Percentiles rank a stretch among this genome's conserved stretches.
phyloP scores from a whole-genome alignment of 1,140 invertebrate genomes.

The Brachionus asplanchnoidis region DNA sequence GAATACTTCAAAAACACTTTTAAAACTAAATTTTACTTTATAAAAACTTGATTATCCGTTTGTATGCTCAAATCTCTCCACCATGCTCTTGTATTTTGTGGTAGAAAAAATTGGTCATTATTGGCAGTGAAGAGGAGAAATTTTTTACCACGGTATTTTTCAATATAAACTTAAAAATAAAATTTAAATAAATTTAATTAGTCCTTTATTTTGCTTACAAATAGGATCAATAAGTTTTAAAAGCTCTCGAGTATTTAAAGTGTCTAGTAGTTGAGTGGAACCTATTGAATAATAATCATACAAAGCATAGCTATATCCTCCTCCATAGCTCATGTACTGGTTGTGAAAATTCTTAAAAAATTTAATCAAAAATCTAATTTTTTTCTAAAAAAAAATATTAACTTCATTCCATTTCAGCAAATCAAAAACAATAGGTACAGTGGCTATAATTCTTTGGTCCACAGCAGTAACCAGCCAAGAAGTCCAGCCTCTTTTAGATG shows the following conservation, averaged over 20 bases:
- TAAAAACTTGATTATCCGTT: background rate
- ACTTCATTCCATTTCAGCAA: slow-evolving; percentile 17
- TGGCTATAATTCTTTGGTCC: slow-evolving; percentile 18
- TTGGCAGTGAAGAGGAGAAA: background rate
- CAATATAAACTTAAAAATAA: background rate
- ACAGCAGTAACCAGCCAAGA: slow-evolving; percentile 35
- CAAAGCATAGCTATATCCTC: background rate
- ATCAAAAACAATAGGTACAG: slow-evolving; percentile 32
- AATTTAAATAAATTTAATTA: background rate
- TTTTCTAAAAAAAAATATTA: background rate
- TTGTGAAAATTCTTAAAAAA: background rate
- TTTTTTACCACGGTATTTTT: background rate
- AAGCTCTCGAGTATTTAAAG: background rate
- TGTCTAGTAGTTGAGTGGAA: background rate
- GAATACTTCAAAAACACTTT: too few species aligned
- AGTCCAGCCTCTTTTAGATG: slow-evolving; percentile 47
- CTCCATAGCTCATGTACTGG: background rate
- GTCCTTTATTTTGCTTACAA: background rate
- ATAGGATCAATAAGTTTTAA: background rate
- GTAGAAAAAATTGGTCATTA: background rate
- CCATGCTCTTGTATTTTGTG: slow-evolving; percentile 3
- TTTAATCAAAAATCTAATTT: background rate
- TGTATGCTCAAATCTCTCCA: background rate
- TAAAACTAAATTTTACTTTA: background rate
- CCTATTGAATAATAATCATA: background rate